Conservation (phyloP, 1,140 invertebrate species). For the Neoseiulus cucumeris region DNA sequence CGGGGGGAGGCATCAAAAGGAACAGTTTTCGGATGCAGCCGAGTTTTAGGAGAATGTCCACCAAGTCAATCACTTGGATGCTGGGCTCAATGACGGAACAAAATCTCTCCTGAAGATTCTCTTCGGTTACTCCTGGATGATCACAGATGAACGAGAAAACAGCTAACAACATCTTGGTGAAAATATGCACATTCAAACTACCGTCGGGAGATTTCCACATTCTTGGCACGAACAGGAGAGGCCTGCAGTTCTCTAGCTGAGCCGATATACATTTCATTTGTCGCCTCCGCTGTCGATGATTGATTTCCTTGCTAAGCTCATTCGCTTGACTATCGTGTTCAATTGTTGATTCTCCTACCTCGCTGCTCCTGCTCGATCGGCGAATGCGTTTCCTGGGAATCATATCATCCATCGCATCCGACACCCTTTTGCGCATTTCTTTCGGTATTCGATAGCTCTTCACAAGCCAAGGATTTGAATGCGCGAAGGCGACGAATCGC, state of each 20-base stretch:
- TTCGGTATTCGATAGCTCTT: constrained; percentile 5
- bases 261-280: background rate
- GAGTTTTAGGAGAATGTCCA: constrained; percentile 16
- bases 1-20: background rate
- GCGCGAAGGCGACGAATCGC: background rate
- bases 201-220: constrained; percentile 57
- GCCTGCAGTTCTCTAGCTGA: constrained; percentile 3
- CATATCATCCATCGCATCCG: background rate
- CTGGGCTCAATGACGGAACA: constrained; percentile 14
- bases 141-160: constrained; percentile 40
- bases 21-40: background rate
- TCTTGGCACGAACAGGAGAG: constrained; percentile 23
- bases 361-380: constrained; percentile 7
- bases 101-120: constrained; percentile 18
- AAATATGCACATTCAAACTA: constrained; percentile 40
- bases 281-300: background rate
- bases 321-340: background rate
- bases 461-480: background rate
- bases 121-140: constrained; percentile 32
- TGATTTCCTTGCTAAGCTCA: background rate
- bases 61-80: background rate
- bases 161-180: constrained; percentile 45
- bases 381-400: constrained; percentile 7
- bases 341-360: background rate
- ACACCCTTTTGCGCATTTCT: background rate